Evolutionary conservation across 2,888 invertebrate species (phyloP).

Genomic region (Lithophane ornitopus): DNA sequence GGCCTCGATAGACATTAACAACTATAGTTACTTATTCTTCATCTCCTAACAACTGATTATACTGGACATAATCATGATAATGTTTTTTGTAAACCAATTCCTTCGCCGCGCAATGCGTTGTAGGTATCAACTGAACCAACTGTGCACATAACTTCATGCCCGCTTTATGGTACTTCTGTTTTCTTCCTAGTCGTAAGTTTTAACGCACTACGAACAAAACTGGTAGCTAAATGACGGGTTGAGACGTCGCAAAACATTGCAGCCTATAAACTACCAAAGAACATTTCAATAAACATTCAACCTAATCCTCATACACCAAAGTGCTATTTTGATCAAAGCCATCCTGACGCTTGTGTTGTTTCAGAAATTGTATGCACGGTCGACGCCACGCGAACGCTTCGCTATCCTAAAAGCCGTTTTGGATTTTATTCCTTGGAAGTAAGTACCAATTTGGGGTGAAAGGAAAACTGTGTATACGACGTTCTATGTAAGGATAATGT

Average conservation of each 20-base stretch:
- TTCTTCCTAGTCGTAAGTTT: conserved; percentile 68
- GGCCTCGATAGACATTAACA: conserved; percentile 19
- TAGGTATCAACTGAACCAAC: conserved; percentile 13
- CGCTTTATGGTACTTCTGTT: conserved; percentile 66
- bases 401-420: conserved; percentile 69
- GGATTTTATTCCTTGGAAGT: conserved; percentile 68
- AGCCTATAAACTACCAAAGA: conserved; percentile 70
- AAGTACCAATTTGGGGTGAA: conserved; percentile 74
- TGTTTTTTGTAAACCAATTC: conserved; percentile 46
- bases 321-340: conserved; percentile 53
- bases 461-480: conserved; percentile 69
- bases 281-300: conserved; percentile 55
- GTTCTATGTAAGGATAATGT: conserved; percentile 65
- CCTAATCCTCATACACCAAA: conserved; percentile 56
- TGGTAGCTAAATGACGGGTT: conserved; percentile 77
- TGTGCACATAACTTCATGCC: conserved; percentile 57
- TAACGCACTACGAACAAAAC: conserved; percentile 75
- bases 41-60: conserved; percentile 26
- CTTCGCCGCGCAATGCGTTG: conserved; percentile 29
- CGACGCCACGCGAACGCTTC: conserved; percentile 75
- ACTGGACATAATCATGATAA: conserved; percentile 33
- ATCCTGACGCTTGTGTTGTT: conserved; percentile 58
- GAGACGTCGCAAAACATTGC: conserved; percentile 74
- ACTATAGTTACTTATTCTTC: conserved; percentile 27
- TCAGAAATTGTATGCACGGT: conserved; percentile 54